Conservation (phyloP, 2,113 vertebrate species). For the Peromyscus polionotus region DNA sequence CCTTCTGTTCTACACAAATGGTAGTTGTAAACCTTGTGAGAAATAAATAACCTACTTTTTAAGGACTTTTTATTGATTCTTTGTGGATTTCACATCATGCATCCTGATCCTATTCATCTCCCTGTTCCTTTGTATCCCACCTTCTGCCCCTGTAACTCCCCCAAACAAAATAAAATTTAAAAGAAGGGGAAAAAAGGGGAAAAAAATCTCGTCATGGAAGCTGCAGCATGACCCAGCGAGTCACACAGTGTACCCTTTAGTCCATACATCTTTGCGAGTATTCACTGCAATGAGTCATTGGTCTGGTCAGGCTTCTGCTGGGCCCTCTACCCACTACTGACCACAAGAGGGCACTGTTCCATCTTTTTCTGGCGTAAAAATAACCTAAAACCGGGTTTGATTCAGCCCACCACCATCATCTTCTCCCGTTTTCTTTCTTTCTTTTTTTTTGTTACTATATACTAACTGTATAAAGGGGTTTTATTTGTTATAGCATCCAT, state of each 20-base stretch:
- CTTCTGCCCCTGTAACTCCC: neutral
- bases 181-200: neutral
- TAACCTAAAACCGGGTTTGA: slow-evolving; percentile 31
- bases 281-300: neutral
- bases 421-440: neutral
- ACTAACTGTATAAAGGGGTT: neutral
- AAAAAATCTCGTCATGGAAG: neutral
- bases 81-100: neutral
- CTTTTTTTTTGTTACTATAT: neutral
- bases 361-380: neutral
- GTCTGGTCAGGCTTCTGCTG: neutral
- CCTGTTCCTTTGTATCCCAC: neutral
- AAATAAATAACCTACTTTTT: neutral
- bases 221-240: neutral
- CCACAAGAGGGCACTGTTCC: slow-evolving; percentile 83
- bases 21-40: slow-evolving; percentile 40
- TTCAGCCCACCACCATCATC: neutral
- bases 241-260: neutral
- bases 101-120: neutral
- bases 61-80: neutral
- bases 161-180: neutral
- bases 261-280: neutral
- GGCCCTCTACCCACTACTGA: neutral
- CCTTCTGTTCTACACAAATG: slow-evolving; percentile 33
- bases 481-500: neutral